A percentile compares a stretch with the other conserved stretches of the same genome.
These are phyloP conservation scores for Pantherophis guttatus DNA, from an alignment of 2,113 vertebrate species.

Conservation along the genomic window DNA sequence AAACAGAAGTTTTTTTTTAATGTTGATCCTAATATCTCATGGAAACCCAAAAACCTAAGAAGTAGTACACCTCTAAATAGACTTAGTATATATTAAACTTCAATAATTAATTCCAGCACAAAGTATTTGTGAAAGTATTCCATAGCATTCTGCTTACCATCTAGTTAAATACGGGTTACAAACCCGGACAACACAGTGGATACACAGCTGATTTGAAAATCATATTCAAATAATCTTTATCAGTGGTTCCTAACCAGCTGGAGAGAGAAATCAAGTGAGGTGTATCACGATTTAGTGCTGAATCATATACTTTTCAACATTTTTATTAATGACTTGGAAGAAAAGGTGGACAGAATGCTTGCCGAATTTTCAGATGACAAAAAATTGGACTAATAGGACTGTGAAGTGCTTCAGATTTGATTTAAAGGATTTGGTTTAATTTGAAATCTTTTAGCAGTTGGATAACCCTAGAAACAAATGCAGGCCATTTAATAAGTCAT, in stretches of 20 bases:
- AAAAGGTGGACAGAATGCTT: neutral
- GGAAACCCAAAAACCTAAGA: neutral
- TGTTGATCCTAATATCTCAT: neutral
- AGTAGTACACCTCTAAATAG: neutral
- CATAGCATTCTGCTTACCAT: neutral
- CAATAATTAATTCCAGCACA: neutral
- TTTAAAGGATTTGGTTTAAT: neutral
- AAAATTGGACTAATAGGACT: neutral
- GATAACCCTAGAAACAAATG: neutral
- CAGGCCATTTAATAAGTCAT: neutral
- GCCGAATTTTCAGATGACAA: neutral
- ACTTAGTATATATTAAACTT: neutral
- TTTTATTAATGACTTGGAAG: neutral
- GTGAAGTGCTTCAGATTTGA: neutral
- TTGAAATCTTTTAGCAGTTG: neutral
- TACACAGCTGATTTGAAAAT: neutral
- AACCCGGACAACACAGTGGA: neutral
- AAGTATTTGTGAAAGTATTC: neutral
- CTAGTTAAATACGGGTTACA: neutral
- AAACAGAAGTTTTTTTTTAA: neutral
- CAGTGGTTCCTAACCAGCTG: neutral
- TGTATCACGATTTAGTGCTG: neutral
- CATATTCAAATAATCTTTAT: neutral
- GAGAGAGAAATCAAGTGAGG: neutral
- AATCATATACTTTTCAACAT: neutral